phyloP scores from a whole-genome alignment of 2,113 vertebrate genomes.

The Nestor notabilis region DNA sequence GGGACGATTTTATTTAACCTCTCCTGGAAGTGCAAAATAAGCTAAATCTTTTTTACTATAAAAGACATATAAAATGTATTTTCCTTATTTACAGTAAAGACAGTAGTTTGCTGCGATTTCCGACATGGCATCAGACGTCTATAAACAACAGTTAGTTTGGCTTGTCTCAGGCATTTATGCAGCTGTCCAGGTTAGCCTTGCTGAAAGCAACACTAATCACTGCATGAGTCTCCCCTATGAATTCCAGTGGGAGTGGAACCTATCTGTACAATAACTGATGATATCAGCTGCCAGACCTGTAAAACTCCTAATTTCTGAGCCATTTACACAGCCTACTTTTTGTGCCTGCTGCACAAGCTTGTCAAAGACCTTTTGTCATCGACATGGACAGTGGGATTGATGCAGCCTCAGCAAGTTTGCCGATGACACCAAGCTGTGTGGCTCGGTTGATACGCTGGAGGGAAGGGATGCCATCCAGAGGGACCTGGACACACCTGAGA shows the following conservation, averaged over 20 bases:
- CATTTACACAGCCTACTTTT: background rate
- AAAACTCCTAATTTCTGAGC: background rate
- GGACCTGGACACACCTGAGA: background rate
- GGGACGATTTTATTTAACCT: background rate
- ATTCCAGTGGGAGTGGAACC: background rate
- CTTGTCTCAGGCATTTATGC: background rate
- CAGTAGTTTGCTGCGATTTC: background rate
- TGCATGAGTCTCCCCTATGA: background rate
- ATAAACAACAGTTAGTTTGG: background rate
- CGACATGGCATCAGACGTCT: background rate
- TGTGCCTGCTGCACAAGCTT: background rate
- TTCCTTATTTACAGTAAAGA: background rate
- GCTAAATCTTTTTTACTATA: background rate
- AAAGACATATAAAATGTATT: background rate
- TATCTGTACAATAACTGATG: background rate
- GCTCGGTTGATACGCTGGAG: background rate
- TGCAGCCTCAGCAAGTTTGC: background rate
- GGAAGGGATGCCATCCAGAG: background rate
- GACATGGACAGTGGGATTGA: background rate
- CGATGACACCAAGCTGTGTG: background rate
- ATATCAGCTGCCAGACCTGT: background rate
- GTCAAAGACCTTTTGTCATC: background rate
- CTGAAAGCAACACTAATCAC: background rate
- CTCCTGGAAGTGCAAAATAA: background rate
- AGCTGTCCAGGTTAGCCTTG: background rate